Evolutionary conservation across 2,113 vertebrate genomes (phyloP).

Genomic region (Astur gentilis): DNA sequence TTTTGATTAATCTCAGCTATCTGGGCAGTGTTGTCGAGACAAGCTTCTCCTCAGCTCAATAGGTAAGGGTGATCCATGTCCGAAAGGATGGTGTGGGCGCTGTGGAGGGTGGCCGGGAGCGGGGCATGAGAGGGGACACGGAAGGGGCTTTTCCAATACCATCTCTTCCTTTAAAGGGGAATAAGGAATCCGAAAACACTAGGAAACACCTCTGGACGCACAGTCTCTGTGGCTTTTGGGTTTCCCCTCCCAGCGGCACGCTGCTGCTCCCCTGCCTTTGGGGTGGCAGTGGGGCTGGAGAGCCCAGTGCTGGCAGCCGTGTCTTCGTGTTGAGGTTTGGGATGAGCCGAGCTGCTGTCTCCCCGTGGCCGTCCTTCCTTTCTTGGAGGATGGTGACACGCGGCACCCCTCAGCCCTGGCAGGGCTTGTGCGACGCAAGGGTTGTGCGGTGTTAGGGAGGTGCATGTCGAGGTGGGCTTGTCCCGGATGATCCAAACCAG

Average conservation of each 20-base stretch:
- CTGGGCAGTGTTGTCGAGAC: conserved; percentile 99
- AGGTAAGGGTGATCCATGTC: conserved; percentile 99
- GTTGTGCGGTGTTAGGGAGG: background rate
- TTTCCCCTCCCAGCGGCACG: conserved; percentile 37
- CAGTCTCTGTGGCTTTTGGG: conserved; percentile 68
- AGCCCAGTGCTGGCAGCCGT: background rate
- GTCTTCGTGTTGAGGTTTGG: background rate
- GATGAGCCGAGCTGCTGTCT: background rate
- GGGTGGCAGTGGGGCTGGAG: background rate
- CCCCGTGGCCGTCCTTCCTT: background rate
- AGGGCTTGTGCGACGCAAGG: rapidly evolving
- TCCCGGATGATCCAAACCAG: background rate
- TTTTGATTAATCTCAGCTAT: conserved; percentile 99
- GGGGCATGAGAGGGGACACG: conserved; percentile 83
- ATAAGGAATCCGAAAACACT: conserved; percentile 75
- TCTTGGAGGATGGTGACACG: background rate
- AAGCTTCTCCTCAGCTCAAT: conserved; percentile 99
- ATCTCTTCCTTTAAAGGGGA: conserved; percentile 96
- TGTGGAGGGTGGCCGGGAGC: conserved; percentile 65
- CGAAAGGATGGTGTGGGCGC: conserved; percentile 81
- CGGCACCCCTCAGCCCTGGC: background rate
- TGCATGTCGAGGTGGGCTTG: background rate
- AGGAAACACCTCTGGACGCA: conserved; percentile 56
- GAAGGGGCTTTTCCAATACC: conserved; percentile 91
- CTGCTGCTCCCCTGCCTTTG: background rate